Evolutionary conservation across 2,113 vertebrate species (phyloP), one percentile per base, ranked within the genome.

Genomic region (Ornithorhynchus anatinus): DNA sequence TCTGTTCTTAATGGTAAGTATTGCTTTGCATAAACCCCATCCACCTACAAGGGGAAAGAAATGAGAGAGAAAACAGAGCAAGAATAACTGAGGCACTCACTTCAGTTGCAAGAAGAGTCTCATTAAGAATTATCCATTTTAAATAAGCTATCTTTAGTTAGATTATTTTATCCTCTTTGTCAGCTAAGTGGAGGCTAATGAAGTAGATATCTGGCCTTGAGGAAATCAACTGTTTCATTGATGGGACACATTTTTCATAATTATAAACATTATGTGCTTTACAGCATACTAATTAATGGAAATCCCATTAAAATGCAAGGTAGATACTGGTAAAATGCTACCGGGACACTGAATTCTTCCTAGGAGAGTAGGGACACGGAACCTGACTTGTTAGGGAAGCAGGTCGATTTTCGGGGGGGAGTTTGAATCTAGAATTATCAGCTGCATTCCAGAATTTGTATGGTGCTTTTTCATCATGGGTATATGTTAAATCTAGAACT

Each of bases 251-350:
- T 48, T 61, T 59, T 22, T 38, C 8, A 33, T 45, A 40, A 17
- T 65, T 80, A 59, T 13, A 42, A 61, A 81, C 36, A 72, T 69
- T 53, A n/a, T n/a, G n/a, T n/a, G n/a, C n/a, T n/a, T n/a, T n/a
- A n/a, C n/a, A n/a, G n/a, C n/a, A n/a, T n/a, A n/a, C n/a, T n/a
- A 47, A 22, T 12, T 5, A 23, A 38, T 33, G 17, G 53, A 16
- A 25, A 39, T 57, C 35, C 53, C 16, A 17, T 27, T 23, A 39
- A 38, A 38, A 20, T 23, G 11, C 23, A 11, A 23, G 22, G 5
- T 31, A 33, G 19, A 17, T 52, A n/a, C n/a, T n/a, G n/a, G n/a
- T n/a, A n/a, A n/a, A n/a, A n/a, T n/a, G n/a, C n/a, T n/a, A n/a
- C n/a, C n/a, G n/a, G n/a, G n/a, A n/a, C n/a, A n/a, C n/a, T n/a